These are phyloP conservation scores for Cladorhizidae sp. DNA, from an alignment of 37 sponge, comb jelly and placozoan species.

Conservation along the genomic window DNA sequence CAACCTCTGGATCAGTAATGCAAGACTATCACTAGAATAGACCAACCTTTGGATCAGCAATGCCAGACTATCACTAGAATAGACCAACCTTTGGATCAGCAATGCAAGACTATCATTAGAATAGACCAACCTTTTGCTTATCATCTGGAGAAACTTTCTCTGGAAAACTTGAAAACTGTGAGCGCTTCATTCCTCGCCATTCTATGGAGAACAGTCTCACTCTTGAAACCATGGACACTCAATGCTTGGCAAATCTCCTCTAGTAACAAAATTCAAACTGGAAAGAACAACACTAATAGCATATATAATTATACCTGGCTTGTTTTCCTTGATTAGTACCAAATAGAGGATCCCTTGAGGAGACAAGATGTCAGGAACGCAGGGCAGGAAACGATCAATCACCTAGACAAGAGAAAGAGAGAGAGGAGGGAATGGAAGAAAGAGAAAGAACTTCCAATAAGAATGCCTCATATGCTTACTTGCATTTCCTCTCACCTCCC, in stretches of 20 bases:
- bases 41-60: no score
- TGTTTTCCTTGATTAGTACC: conserved; percentile 77
- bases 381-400: conserved; percentile 79
- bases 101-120: no score
- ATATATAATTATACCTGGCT: conserved; percentile 61
- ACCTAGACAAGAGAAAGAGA: conserved; percentile 49
- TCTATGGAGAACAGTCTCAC: conserved; percentile 21
- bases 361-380: conserved; percentile 67
- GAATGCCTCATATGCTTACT: background rate
- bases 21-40: no score
- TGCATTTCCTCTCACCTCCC: conserved; percentile 61
- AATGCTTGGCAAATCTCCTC: conserved; percentile 39
- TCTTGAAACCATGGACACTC: conserved; percentile 10
- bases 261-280: background rate
- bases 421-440: background rate
- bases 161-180: conserved; percentile 32
- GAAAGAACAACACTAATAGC: background rate
- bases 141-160: no score
- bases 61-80: no score
- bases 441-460: background rate
- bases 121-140: no score
- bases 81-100: no score
- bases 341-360: conserved; percentile 83
- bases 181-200: conserved; percentile 55
- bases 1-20: no score